Evolutionary conservation across 1,140 invertebrate genomes (phyloP).

Genomic region (Lutraria rhynchaena): DNA sequence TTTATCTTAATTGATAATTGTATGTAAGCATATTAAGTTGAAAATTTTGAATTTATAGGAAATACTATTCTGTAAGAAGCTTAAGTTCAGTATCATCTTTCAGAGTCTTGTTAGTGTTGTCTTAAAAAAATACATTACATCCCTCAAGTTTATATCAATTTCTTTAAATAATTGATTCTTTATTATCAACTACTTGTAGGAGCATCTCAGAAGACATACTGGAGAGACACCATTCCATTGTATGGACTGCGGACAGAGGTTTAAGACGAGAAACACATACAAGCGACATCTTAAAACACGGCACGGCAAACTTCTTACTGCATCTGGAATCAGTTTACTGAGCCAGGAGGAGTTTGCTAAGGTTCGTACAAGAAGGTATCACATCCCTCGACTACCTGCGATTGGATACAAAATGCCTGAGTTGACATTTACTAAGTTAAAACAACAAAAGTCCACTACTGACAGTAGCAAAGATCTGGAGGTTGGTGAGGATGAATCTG

Average conservation of each 20-base stretch:
- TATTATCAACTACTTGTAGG: no score
- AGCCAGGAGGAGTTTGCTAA: constrained; percentile 85
- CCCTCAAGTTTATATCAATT: neutral
- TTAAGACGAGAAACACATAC: constrained; percentile 87
- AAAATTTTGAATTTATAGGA: no score
- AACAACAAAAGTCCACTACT: constrained; percentile 2
- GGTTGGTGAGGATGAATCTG: neutral
- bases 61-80: no score
- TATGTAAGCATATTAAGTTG: no score
- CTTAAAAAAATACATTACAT: no score
- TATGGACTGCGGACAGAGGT: constrained; percentile 85
- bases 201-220: constrained; percentile 86
- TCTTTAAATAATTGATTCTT: constrained; percentile 19
- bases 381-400: constrained; percentile 26
- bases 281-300: constrained; percentile 85
- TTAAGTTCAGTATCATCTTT: no score
- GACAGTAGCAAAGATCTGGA: neutral
- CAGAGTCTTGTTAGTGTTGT: no score
- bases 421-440: constrained; percentile 29
- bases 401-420: constrained; percentile 48
- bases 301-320: constrained; percentile 86
- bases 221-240: constrained; percentile 88
- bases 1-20: no score
- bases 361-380: constrained; percentile 82
- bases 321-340: constrained; percentile 84